Conservation (phyloP, 92 coral and sea anemone species). For the Phenganax stokvisi region DNA sequence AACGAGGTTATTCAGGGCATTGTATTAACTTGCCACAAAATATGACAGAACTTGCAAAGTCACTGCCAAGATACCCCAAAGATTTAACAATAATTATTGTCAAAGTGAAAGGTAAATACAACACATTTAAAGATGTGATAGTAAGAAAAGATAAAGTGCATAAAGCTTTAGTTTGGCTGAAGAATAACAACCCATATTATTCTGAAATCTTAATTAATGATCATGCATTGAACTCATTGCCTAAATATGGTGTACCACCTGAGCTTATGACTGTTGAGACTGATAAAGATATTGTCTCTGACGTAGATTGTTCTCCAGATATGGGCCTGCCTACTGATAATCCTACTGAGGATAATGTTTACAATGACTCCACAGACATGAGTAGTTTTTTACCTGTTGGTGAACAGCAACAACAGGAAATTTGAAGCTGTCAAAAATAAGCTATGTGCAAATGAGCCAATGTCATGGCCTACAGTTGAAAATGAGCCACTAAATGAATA, state of each 20-base stretch:
- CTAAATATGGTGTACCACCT: slow-evolving; percentile 43
- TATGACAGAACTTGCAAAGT: slow-evolving; percentile 44
- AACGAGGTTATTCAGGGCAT: slow-evolving; percentile 60
- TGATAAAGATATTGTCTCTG: slow-evolving; percentile 22
- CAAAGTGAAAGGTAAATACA: not conserved
- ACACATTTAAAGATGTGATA: not conserved
- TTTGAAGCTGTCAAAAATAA: slow-evolving; percentile 44
- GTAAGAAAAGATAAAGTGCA: slow-evolving; percentile 45
- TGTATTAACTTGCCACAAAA: slow-evolving; percentile 56
- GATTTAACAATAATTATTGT: slow-evolving; percentile 50
- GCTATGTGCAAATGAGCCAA: slow-evolving; percentile 33
- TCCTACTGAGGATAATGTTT: slow-evolving; percentile 16
- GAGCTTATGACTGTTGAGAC: slow-evolving; percentile 46
- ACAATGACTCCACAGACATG: slow-evolving; percentile 38
- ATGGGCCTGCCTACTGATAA: slow-evolving; percentile 43
- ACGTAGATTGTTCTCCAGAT: slow-evolving; percentile 35
- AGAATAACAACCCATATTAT: slow-evolving; percentile 45
- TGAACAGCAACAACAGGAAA: slow-evolving; percentile 48
- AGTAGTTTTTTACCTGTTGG: slow-evolving; percentile 16
- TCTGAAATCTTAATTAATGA: too few species aligned
- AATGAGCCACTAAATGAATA: not conserved
- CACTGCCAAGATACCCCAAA: slow-evolving; percentile 17
- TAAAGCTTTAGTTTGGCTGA: slow-evolving; percentile 51
- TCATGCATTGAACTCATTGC: slow-evolving; percentile 12
- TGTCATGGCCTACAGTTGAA: slow-evolving; percentile 25